phyloP scores from a whole-genome alignment of 2,888 invertebrate species.

The Gymnosoma rotundatum region DNA sequence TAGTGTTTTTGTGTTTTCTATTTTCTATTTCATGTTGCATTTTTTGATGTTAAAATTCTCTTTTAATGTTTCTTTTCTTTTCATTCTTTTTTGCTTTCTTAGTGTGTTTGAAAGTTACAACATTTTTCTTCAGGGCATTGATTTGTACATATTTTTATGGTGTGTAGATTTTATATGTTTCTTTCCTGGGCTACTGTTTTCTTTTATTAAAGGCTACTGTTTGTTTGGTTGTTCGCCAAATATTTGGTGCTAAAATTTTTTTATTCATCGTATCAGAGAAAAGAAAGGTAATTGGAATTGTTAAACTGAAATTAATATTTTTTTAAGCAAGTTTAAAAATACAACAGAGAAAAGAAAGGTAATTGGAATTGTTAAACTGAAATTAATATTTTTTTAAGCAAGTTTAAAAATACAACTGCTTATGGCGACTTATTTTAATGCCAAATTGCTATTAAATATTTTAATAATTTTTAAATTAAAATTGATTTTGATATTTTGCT shows the following conservation, averaged over 20 bases:
- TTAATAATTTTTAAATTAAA: too few species aligned
- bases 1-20: neutral
- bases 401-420: too few species aligned
- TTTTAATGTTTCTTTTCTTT: constrained; percentile 20
- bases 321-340: too few species aligned
- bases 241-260: neutral
- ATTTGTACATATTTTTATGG: constrained; percentile 59
- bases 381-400: too few species aligned
- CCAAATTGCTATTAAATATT: too few species aligned
- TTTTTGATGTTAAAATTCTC: constrained; percentile 57
- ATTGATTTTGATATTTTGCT: too few species aligned
- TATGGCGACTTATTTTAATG: too few species aligned
- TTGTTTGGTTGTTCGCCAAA: neutral
- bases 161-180: constrained; percentile 26
- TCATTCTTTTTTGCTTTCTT: constrained; percentile 4
- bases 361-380: too few species aligned
- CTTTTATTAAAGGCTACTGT: constrained; percentile 1
- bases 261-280: neutral
- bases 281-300: neutral
- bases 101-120: constrained; percentile 41
- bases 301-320: too few species aligned
- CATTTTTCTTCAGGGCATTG: constrained; percentile 67
- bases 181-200: constrained; percentile 48
- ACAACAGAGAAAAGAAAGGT: neutral
- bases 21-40: constrained; percentile 46